Conservation (phyloP, 2,113 vertebrate genomes). For the Gasterosteus aculeatus region DNA sequence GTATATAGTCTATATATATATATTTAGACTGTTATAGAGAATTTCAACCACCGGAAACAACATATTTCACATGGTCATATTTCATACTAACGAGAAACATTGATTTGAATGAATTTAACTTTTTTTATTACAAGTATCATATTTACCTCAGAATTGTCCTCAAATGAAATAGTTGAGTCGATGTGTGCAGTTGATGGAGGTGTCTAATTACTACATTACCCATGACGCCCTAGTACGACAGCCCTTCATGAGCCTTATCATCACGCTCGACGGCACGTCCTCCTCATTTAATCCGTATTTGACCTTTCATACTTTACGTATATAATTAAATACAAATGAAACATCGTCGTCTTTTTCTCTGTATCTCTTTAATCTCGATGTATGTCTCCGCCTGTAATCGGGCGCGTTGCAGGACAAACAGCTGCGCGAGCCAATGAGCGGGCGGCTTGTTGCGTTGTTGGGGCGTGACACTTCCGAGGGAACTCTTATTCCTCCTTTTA, state of each 20-base stretch:
- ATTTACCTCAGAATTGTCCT: not conserved
- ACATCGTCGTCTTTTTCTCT: too few relatives aligned
- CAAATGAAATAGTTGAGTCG: not conserved
- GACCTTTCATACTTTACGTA: not conserved
- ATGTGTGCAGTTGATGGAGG: too few relatives aligned
- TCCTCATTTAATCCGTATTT: not conserved
- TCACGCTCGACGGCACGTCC: not conserved
- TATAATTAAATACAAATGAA: accelerated
- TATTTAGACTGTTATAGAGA: too few relatives aligned
- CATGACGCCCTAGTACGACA: constrained; percentile 35
- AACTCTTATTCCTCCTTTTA: constrained; percentile 45
- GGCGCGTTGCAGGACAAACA: constrained; percentile 1
- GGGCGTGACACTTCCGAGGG: constrained; percentile 57
- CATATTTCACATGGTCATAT: too few relatives aligned
- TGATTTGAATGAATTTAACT: too few relatives aligned
- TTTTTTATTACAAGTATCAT: not conserved
- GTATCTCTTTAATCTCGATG: not conserved
- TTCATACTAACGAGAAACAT: too few relatives aligned
- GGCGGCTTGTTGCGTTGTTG: constrained; percentile 65
- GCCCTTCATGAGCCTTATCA: not conserved
- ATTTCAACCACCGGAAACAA: too few relatives aligned
- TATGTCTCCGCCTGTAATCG: not conserved
- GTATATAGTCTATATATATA: too few relatives aligned
- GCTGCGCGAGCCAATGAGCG: constrained; percentile 69
- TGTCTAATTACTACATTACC: constrained; percentile 65